Base-by-base conservation (phyloP, 2,797 vertebrate species). In the Scleropages formosus region DNA sequence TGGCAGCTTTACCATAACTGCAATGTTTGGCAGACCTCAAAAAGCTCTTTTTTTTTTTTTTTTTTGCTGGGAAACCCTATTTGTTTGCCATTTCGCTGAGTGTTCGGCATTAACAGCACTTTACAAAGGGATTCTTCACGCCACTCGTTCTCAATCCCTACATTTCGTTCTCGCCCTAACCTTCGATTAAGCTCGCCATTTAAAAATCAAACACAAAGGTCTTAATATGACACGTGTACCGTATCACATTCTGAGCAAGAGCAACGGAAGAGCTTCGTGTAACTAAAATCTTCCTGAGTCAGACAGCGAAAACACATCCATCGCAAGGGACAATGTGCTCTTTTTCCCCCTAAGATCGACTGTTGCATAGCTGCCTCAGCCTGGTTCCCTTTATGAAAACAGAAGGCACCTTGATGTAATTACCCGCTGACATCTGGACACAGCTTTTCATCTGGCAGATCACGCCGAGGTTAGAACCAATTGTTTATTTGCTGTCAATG, bases 331-430 rank as follows among this genome's bases (percentile, higher is more conserved):
- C n/a, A 24, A 56, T 53, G 56, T 71, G 22, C 56, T n/a, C n/a
- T 39, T 71, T 71, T 70, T 31, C 18, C 16, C 27, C 20, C 18
- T 4, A 8, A 13, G 53, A 75, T 47, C 51, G 44, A 22, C 64
- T 46, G 53, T 59, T 56, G 26, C 66, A 27, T 18, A 15, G 65
- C 66, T 62, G 56, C 69, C 56, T 47, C 65, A 76, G 67, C 24
- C 75, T 15, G 67, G 24, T 47, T n/a, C 59, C 77, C 82, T 79
- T 66, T 56, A 53, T 72, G 27, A 76, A 79, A 73, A 81, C 60
- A 80, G 72, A 77, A 82, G 75, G 78, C 73, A 78, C 82, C 60
- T 77, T 73, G 74, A 78, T 72, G 75, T 65, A 80, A 85, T 85
- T 80, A 65, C 58, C 77, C 62, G 26, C 61, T 76, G 78, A 81